Percentiles rank a stretch among this genome's conserved stretches.
Evolutionary conservation across 2,113 vertebrate genomes (phyloP).

Genomic region (Neolamprologus longior): DNA sequence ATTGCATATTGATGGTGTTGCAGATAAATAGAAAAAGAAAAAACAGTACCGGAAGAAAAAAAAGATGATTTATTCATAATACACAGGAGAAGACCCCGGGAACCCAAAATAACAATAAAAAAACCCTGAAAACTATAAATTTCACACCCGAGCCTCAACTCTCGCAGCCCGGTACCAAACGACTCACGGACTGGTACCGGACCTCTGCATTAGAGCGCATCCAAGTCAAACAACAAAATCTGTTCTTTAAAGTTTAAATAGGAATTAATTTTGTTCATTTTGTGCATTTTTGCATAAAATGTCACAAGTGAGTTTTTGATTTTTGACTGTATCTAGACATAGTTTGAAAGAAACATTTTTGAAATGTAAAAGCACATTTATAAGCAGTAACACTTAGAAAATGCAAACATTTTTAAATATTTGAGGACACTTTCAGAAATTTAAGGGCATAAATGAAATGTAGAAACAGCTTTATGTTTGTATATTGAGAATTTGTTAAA

Average conservation of each 20-base stretch:
- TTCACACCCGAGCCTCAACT: not conserved
- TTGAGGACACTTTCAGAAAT: not conserved
- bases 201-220: not conserved
- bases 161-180: fast-evolving
- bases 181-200: not conserved
- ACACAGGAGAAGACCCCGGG: not conserved
- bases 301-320: not conserved
- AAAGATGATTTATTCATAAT: not conserved
- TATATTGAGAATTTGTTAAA: not conserved
- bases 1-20: not conserved
- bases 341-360: not conserved
- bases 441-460: not conserved
- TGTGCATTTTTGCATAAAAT: not conserved
- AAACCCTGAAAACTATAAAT: not conserved
- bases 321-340: not conserved
- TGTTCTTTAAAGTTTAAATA: not conserved
- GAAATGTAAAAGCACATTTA: not conserved
- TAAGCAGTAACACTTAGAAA: not conserved
- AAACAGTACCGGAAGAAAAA: not conserved
- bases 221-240: not conserved
- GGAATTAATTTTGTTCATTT: not conserved
- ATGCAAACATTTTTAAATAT: not conserved
- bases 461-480: not conserved
- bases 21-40: not conserved
- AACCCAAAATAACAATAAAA: fast-evolving